Evolutionary conservation across 2,888 invertebrate species (phyloP).

Genomic region (Drosophila percnosoma): DNA sequence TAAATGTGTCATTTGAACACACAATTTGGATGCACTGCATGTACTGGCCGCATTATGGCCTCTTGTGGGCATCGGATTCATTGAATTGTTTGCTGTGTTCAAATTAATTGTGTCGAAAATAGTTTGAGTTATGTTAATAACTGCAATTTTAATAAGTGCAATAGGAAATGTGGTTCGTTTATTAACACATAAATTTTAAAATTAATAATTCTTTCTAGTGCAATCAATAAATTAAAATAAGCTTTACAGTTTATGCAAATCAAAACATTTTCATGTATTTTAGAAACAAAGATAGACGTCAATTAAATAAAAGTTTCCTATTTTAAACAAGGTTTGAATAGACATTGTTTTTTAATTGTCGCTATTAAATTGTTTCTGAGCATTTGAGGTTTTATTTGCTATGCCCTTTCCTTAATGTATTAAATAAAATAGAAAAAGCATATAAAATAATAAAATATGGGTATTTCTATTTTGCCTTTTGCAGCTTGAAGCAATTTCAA

Average conservation of each 20-base stretch:
- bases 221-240: background rate
- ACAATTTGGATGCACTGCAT: slow-evolving; percentile 5
- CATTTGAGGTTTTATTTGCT: background rate
- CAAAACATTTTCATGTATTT: background rate
- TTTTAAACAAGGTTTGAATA: background rate
- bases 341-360: background rate
- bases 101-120: slow-evolving; percentile 49
- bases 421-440: background rate
- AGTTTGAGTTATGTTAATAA: slow-evolving; percentile 22
- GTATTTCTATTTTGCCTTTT: background rate
- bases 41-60: slow-evolving; percentile 14
- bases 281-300: background rate
- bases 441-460: background rate
- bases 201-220: background rate
- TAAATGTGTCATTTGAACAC: slow-evolving; percentile 27
- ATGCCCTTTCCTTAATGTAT: background rate
- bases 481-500: background rate
- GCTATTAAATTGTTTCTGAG: background rate
- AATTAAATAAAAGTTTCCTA: background rate
- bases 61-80: slow-evolving; percentile 42
- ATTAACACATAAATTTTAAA: slow-evolving; percentile 2
- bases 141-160: slow-evolving; percentile 29
- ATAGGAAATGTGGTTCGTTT: slow-evolving; percentile 12
- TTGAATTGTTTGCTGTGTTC: slow-evolving; percentile 44
- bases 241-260: background rate